Evolutionary conservation across 2,113 vertebrate species (phyloP), one percentile per base, ranked within the genome.

Genomic region (Sinocyclocheilus rhinocerous): DNA sequence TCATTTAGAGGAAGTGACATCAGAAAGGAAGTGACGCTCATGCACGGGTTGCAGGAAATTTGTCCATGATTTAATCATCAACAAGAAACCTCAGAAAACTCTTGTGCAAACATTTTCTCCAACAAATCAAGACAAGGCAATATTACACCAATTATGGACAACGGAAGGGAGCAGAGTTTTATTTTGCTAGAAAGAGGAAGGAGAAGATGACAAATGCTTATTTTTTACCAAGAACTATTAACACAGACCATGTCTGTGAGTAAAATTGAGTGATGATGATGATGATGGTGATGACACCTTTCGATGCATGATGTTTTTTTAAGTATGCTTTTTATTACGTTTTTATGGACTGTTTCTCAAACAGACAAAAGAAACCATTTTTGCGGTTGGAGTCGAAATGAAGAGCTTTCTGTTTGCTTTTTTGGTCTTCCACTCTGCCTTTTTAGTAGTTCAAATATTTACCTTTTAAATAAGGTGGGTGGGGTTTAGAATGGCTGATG

Each of bases 1-100:
- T 97, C 96, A 97, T 94, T 95, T 95, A 97, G 96, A 95, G 97
- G 97, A 97, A 96, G 95, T 96, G 95, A 87, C 95, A 96, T 96
- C 96, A 97, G 92, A 96, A 96, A 98, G 94, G 96, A 95, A 95
- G 96, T 95, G 96, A 96, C 96, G 95, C 89, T 97, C 96, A 97
- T 98, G 97, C 97, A 98, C 97, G 98, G 96, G 95, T 97, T 96
- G 94, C 94, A 96, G 94, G 95, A 88, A 84, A 83, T 59, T 15
- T 83, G 84, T 90, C 85, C 70, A 87, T n/a, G 87, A 76, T 87
- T 87, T 57, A 90, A 84, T 87, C 77, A 86, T 84, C 81, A 87
- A 84, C 82, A 13, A 20, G 69, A 72, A 84, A 84, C 88, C 88
- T 89, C 88, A 83, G 81, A 82, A 76, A 72, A 83, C 63, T 69